A percentile compares a stretch with the other conserved stretches of the same genome.
Conservation (phyloP, 64 coral and sea anemone genomes). For the Platygyra sinensis region DNA sequence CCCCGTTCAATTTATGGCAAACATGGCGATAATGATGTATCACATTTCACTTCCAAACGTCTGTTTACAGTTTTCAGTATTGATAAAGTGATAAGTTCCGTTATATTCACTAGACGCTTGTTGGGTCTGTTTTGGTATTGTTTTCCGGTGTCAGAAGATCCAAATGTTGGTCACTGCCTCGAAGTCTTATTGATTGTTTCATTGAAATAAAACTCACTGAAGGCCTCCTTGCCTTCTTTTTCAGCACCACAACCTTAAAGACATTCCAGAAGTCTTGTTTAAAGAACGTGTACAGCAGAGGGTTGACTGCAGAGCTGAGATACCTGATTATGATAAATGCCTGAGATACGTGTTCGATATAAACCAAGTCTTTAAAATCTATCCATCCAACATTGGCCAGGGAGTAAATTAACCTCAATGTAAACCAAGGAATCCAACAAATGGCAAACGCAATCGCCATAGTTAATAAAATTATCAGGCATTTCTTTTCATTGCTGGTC, state of each 20-base stretch:
- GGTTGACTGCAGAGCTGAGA: conserved; percentile 23
- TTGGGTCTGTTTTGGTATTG: not conserved
- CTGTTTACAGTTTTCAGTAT: too few relatives aligned
- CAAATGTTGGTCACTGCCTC: not conserved
- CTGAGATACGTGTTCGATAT: not conserved
- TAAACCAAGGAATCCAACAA: conserved; percentile 45
- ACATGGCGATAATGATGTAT: too few relatives aligned
- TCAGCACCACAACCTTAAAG: conserved; percentile 10
- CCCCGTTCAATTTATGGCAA: too few relatives aligned
- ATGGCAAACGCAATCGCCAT: conserved; percentile 22
- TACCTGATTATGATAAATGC: conserved; percentile 16
- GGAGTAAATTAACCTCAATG: not conserved
- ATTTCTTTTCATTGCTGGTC: conserved; percentile 16
- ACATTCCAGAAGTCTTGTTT: conserved; percentile 37
- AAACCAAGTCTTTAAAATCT: not conserved
- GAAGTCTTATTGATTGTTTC: not conserved
- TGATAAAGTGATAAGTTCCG: too few relatives aligned
- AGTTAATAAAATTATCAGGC: conserved; percentile 17
- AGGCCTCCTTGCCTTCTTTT: not conserved
- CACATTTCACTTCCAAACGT: too few relatives aligned
- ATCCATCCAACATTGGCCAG: not conserved
- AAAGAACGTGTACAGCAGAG: conserved; percentile 31
- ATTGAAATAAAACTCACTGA: not conserved
- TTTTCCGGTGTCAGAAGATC: not conserved
- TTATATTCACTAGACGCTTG: not conserved